Evolutionary conservation across 2,113 vertebrate species (phyloP).

Genomic region (Anoplopoma fimbria): DNA sequence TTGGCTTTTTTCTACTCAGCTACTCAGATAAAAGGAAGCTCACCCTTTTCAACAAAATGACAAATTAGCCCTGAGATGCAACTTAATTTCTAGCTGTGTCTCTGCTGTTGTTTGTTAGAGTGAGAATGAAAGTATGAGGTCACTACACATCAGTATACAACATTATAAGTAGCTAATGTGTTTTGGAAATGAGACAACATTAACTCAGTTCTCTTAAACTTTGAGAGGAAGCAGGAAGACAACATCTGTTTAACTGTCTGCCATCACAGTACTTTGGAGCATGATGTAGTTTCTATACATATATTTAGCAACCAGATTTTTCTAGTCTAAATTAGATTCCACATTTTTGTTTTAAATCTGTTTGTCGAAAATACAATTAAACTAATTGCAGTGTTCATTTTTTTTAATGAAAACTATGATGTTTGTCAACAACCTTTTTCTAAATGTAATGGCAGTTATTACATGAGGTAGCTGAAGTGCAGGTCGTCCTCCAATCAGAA

Average conservation of each 20-base stretch:
- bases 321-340: too few species aligned
- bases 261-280: too few species aligned
- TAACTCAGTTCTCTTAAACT: background rate
- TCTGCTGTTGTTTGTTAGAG: too few species aligned
- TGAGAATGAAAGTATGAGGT: too few species aligned
- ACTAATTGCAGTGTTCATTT: background rate
- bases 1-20: too few species aligned
- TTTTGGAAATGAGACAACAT: background rate
- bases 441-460: background rate
- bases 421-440: background rate
- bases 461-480: background rate
- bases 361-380: background rate
- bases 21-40: background rate
- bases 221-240: background rate
- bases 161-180: background rate
- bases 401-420: background rate
- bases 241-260: too few species aligned
- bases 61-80: background rate
- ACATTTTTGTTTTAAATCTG: background rate
- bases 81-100: background rate
- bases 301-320: too few species aligned
- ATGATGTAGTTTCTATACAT: too few species aligned
- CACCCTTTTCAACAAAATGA: background rate
- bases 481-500: background rate
- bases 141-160: too few species aligned